Base-by-base conservation (phyloP, 2,113 vertebrate species). In the Pteruthius melanotis region DNA sequence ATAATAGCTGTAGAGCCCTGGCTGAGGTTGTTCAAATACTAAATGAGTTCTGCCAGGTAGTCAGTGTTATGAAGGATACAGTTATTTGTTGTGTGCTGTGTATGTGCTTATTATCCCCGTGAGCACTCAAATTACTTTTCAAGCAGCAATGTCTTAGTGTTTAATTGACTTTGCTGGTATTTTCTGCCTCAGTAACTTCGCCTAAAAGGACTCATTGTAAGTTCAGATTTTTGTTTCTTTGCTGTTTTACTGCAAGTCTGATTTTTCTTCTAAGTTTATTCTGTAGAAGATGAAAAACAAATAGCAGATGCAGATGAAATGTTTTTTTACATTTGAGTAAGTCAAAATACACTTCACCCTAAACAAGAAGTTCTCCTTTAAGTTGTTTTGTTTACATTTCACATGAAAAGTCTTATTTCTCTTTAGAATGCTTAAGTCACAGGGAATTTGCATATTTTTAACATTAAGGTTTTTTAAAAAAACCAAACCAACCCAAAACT, bases 151-250 rank as follows among this genome's bases (percentile, higher is more conserved):
- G 4, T 64, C 20, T 68, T 57, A 11, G 75, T 47, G 33, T 80
- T 94, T 93, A 86, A 91, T 91, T 83, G 75, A 40, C 82, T 88
- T 78, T 26, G 33, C 40, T 68, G 42, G 0, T 74, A 77, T 93
- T 92, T 95, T 76, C 78, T 85, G 15, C 59, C 59, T 89, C 77
- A 66, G 30, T 94, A 85, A 77, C 42, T 92, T 90, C 50, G 16
- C 45, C 45, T 80, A 42, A 92, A 79, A 76, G 70, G 53, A 37
- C 57, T 65, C 28, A 60, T 6, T 89, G 6, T 57, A 69, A 82
- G 33, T 87, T 87, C 37, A 79, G 14, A 18, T 42, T 76, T 94
- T 78, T 83, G 23, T 83, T 86, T 77, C 54, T 83, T 57, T 90
- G 20, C 57, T 78, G 16, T 56, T 91, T 40, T 81, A 40, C 16